A percentile compares a stretch with the other conserved stretches of the same genome.
These are phyloP conservation scores for Vollenhovia emeryi DNA, from an alignment of 1,140 invertebrate species.

Conservation along the genomic window DNA sequence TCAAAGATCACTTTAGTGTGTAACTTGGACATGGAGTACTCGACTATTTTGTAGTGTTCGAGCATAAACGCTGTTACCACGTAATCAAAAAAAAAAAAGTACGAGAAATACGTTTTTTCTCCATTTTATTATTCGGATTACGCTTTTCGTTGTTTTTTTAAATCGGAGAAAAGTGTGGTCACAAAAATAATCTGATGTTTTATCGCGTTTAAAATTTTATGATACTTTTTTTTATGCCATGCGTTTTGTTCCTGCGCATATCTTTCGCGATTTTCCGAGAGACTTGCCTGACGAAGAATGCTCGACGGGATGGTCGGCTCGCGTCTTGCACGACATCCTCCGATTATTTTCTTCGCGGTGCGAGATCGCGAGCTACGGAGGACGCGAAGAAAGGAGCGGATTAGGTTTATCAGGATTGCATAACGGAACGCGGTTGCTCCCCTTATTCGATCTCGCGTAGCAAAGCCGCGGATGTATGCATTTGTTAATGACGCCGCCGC, in stretches of 20 bases:
- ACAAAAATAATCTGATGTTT: constrained; percentile 15
- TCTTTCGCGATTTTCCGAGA: constrained; percentile 31
- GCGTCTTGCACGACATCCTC: constrained; percentile 21
- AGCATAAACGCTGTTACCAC: constrained; percentile 48
- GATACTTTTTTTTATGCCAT: not conserved
- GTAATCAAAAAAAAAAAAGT: too few relatives aligned
- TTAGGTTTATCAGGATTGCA: constrained; percentile 40
- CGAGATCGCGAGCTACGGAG: not conserved
- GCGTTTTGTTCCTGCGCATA: not conserved
- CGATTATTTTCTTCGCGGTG: constrained; percentile 33
- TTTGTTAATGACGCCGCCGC: constrained; percentile 56
- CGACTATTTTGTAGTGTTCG: constrained; percentile 45
- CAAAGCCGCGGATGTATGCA: constrained; percentile 14
- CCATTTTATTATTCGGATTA: not conserved
- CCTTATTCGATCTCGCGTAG: constrained; percentile 24
- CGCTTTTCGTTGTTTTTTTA: constrained; percentile 3
- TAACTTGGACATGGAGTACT: constrained; percentile 11
- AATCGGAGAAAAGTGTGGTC: not conserved
- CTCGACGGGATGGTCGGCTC: constrained; percentile 27
- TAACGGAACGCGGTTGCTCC: not conserved
- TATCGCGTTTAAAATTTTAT: constrained; percentile 35
- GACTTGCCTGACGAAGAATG: not conserved
- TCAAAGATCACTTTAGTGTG: constrained; percentile 47
- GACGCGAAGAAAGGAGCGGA: constrained; percentile 13
- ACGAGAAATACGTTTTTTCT: not conserved